Percentiles rank a stretch among this genome's conserved stretches.
Evolutionary conservation across 2,888 invertebrate genomes (phyloP).

Genomic region (Bhutanitis thaidina): DNA sequence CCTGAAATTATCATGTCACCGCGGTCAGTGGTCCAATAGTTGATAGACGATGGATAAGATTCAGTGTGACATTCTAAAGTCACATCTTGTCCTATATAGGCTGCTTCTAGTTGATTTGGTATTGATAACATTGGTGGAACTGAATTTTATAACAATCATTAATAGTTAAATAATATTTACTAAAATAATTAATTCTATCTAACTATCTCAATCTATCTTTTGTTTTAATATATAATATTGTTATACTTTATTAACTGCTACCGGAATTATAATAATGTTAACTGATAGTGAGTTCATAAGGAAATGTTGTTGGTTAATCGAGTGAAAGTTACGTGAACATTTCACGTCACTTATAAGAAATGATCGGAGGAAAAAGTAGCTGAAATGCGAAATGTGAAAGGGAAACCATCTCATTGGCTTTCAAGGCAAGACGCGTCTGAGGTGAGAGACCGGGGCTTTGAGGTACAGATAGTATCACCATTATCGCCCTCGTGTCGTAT

Average conservation of each 20-base stretch:
- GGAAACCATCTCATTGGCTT: conserved; percentile 59
- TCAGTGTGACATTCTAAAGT: conserved; percentile 94
- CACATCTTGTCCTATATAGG: conserved; percentile 93
- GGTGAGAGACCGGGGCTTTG: conserved; percentile 30
- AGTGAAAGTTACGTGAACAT: conserved; percentile 68
- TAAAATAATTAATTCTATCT: no score
- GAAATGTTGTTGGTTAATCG: conserved; percentile 64
- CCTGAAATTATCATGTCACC: conserved; percentile 97
- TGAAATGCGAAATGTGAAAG: conserved; percentile 61
- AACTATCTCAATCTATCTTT: no score
- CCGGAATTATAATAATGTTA: conserved; percentile 41
- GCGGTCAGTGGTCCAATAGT: conserved; percentile 95
- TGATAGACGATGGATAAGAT: conserved; percentile 94
- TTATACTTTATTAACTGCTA: no score
- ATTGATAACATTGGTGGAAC: conserved; percentile 97
- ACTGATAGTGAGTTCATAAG: conserved; percentile 57
- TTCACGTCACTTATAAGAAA: conserved; percentile 63
- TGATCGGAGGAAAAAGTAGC: conserved; percentile 54
- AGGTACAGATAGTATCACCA: conserved; percentile 68
- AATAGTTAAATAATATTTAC: background rate
- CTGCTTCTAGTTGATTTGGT: conserved; percentile 94
- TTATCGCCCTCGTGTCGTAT: conserved; percentile 73
- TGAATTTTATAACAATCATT: conserved; percentile 46
- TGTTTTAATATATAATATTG: no score
- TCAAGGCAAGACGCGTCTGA: conserved; percentile 34